A percentile compares a stretch with the other conserved stretches of the same genome.
Conservation (phyloP, 2,888 invertebrate genomes). For the Leucophenga maculata region DNA sequence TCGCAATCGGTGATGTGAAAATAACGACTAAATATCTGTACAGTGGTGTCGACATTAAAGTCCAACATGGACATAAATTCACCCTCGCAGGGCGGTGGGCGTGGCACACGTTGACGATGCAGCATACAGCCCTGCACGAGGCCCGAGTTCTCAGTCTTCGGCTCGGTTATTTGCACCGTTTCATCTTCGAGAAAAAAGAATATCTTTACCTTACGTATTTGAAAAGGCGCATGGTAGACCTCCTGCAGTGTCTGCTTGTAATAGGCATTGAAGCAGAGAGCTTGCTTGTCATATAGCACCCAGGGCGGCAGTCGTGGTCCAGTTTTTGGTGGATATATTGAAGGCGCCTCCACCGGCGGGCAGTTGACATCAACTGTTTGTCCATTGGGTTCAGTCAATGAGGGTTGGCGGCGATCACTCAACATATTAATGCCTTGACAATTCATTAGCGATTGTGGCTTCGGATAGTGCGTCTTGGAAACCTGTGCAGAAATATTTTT, state of each 20-base stretch:
- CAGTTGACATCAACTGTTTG: constrained; percentile 67
- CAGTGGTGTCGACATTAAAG: constrained; percentile 86
- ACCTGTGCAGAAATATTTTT: constrained; percentile 37
- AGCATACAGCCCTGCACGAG: constrained; percentile 88
- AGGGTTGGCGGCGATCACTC: constrained; percentile 76
- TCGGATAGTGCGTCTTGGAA: constrained; percentile 69
- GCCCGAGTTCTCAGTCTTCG: constrained; percentile 86
- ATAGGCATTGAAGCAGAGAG: constrained; percentile 72
- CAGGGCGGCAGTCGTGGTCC: constrained; percentile 85
- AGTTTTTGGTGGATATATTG: constrained; percentile 83
- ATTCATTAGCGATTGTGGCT: constrained; percentile 77
- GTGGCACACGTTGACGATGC: constrained; percentile 85
- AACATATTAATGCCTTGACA: constrained; percentile 77
- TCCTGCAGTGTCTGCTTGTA: constrained; percentile 80
- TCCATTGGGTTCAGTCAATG: constrained; percentile 74
- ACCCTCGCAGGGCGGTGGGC: constrained; percentile 81
- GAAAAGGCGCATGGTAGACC: constrained; percentile 76
- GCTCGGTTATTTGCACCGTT: constrained; percentile 89
- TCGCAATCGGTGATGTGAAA: constrained; percentile 90
- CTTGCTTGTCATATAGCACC: constrained; percentile 91
- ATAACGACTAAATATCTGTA: constrained; percentile 86
- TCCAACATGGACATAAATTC: constrained; percentile 88
- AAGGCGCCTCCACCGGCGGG: constrained; percentile 71
- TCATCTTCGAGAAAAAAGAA: constrained; percentile 93
- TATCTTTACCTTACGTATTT: constrained; percentile 86